A percentile compares a stretch with the other conserved stretches of the same genome.
Evolutionary conservation across 2,888 invertebrate genomes (phyloP).

Genomic region (Tetrapedia diversipes): DNA sequence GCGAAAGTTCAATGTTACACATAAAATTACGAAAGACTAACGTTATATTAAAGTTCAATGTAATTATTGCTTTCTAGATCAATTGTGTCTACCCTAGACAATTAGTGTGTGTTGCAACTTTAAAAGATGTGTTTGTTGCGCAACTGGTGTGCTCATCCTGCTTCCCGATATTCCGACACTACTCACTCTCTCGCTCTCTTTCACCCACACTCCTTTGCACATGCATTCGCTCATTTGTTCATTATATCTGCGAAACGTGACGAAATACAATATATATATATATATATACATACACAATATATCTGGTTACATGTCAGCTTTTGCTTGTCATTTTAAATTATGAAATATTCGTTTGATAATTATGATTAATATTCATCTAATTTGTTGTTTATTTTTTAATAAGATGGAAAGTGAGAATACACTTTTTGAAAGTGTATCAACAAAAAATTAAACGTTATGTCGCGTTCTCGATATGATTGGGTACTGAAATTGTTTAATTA

Average conservation of each 20-base stretch:
- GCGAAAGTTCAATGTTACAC: too few relatives aligned
- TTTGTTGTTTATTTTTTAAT: neutral
- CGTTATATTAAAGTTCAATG: neutral
- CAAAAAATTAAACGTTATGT: neutral
- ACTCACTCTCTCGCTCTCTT: neutral
- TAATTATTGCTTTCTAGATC: constrained; percentile 39
- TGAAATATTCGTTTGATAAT: neutral
- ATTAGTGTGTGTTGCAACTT: constrained; percentile 7
- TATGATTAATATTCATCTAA: neutral
- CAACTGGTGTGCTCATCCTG: neutral
- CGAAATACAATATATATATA: neutral
- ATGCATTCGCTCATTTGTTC: too few relatives aligned
- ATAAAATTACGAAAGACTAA: neutral
- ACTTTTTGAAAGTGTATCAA: neutral
- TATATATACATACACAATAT: neutral
- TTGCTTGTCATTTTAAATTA: neutral
- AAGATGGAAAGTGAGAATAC: neutral
- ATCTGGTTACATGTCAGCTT: neutral
- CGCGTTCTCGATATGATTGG: neutral
- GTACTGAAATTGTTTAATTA: neutral
- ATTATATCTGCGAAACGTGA: neutral
- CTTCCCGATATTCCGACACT: neutral
- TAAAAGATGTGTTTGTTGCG: constrained; percentile 40
- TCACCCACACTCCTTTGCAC: neutral
- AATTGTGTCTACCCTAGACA: constrained; percentile 34